Percentiles rank a stretch among this genome's conserved stretches.
These are phyloP conservation scores for Oryzias javanicus DNA, from an alignment of 2,113 vertebrate genomes.

Conservation along the genomic window DNA sequence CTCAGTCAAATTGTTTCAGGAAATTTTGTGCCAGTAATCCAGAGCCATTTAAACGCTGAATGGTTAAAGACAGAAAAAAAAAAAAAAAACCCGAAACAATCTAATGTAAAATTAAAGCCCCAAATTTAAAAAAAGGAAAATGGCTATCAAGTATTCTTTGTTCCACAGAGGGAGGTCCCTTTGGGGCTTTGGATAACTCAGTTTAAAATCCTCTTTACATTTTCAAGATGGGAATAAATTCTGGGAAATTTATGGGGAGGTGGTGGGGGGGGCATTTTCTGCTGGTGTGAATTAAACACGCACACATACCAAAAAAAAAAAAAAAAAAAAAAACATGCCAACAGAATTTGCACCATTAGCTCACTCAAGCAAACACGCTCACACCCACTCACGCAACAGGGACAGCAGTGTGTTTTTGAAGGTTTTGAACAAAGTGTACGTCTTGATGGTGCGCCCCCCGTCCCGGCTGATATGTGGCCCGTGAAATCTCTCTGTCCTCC, in stretches of 20 bases:
- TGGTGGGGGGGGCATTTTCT: slow-evolving; percentile 40
- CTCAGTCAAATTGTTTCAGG: slow-evolving; percentile 24
- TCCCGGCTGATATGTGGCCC: slow-evolving; percentile 53
- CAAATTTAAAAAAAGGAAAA: slow-evolving; percentile 72
- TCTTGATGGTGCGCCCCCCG: slow-evolving; percentile 37
- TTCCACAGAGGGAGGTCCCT: slow-evolving; percentile 75
- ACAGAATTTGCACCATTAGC: slow-evolving; percentile 54
- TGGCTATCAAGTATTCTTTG: slow-evolving; percentile 70
- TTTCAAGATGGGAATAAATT: slow-evolving; percentile 48
- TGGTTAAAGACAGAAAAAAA: slow-evolving; percentile 22
- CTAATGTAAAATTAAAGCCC: slow-evolving; percentile 69
- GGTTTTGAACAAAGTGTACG: slow-evolving; percentile 22
- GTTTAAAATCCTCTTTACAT: slow-evolving; percentile 74
- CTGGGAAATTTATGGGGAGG: slow-evolving; percentile 1
- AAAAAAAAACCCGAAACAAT: too few relatives aligned
- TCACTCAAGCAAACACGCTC: slow-evolving; percentile 32
- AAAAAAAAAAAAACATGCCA: slow-evolving; percentile 25
- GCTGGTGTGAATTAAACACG: slow-evolving; percentile 71
- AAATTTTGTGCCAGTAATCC: slow-evolving; percentile 39
- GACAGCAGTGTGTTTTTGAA: slow-evolving; percentile 54
- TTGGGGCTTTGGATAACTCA: slow-evolving; percentile 70
- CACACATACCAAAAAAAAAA: slow-evolving; percentile 12
- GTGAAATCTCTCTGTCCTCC: slow-evolving; percentile 45
- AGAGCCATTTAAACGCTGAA: slow-evolving; percentile 58
- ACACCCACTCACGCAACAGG: slow-evolving; percentile 35